phyloP scores from a whole-genome alignment of 2,797 vertebrate genomes.

The Manis crassicaudata region DNA sequence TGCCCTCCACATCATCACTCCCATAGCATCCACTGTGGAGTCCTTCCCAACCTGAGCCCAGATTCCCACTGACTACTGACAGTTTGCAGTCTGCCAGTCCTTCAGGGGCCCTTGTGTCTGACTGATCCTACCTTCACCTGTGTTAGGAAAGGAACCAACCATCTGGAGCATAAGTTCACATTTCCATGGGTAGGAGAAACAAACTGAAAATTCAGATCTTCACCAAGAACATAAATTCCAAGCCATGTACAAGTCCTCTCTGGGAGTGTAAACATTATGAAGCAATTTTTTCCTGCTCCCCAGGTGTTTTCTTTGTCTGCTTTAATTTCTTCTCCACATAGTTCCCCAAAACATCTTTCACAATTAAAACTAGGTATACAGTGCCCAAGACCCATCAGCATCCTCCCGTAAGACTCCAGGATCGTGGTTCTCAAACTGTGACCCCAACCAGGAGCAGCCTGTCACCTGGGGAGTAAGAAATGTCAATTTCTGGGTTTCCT shows the following conservation, averaged over 20 bases:
- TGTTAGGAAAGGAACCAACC: neutral
- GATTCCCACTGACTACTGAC: neutral
- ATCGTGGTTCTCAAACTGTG: neutral
- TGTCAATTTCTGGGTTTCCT: neutral
- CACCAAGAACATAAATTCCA: neutral
- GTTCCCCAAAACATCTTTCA: neutral
- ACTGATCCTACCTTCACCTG: neutral
- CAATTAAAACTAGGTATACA: neutral
- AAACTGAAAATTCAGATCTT: neutral
- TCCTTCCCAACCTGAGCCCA: neutral
- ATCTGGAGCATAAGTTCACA: neutral
- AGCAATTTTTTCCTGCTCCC: neutral
- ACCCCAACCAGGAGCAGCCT: neutral
- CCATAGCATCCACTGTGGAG: neutral
- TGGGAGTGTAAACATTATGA: neutral
- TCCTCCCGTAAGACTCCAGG: neutral
- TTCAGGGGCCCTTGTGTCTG: neutral
- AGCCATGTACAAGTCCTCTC: neutral
- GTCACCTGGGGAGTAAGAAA: neutral
- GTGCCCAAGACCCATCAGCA: neutral
- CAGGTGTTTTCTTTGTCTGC: neutral
- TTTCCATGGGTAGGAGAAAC: too few relatives aligned
- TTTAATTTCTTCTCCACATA: constrained; percentile 39
- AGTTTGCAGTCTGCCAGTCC: neutral
- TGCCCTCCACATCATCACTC: neutral